Evolutionary conservation across 2,797 vertebrate genomes (phyloP), one percentile per base, ranked within the genome.

Genomic region (Pseudotriccus pelzelni): DNA sequence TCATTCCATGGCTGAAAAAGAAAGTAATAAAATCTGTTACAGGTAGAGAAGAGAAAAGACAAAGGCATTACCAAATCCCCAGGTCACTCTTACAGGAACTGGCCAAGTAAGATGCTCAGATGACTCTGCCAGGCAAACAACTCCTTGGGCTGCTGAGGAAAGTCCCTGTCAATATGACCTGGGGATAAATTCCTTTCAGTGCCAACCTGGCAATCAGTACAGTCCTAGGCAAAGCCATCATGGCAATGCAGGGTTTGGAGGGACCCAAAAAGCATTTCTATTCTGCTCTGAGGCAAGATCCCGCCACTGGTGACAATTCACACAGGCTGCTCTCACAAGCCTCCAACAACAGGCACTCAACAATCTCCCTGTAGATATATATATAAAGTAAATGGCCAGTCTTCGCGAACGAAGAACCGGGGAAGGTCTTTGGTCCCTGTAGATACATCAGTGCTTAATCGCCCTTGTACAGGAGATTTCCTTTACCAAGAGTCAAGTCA

Each of bases 201-300:
- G 44, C 8, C 30, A 77, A 6, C 7, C 14, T 32, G 30, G 22
- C 24, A 74, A 66, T 41, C n/a, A 64, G 41, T 17, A 44, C 3
- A 13, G 22, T 30, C 36, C 59, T 32, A 66, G 50, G n/a, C 32
- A 92, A 94, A 92, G 8, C 21, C 56, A 47, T 25, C 16, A 18
- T 2, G 5, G 36, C 32, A 89, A 20, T 19, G 13, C 9, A 80
- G 34, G 10, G 8, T 53, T 89, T 87, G 44, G 37, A 88, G 23
- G 4, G 43, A 76, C n/a, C 2, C 1, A 2, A 30, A 76, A 68
- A 44, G 9, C 6, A 2, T 21, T 47, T 22, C 20, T 62, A 2
- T 69, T 43, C 25, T 62, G 44, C 56, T 77, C 64, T 36, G 52
- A 87, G 43, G 49, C 1, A 17, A 49, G 36, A 66, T 39, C 4